Conservation (phyloP, 64 coral and sea anemone genomes). For the Actinia equina region DNA sequence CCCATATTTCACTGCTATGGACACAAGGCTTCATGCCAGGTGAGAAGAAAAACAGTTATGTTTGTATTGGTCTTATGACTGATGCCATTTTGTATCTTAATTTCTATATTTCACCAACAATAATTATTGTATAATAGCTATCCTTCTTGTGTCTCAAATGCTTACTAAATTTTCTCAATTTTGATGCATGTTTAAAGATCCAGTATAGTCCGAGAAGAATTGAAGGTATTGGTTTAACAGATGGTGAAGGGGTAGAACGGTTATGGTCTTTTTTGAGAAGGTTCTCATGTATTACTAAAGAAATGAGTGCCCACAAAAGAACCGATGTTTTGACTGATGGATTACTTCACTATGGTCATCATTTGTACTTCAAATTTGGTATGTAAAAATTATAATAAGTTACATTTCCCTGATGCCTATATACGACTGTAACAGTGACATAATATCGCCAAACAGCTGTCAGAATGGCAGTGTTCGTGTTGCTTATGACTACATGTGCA, state of each 20-base stretch:
- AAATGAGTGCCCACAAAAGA: conserved; percentile 66
- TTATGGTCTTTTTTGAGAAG: conserved; percentile 64
- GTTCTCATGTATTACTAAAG: conserved; percentile 64
- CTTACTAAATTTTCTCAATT: neutral
- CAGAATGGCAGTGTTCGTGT: too few relatives aligned
- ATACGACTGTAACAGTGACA: too few relatives aligned
- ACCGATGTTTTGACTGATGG: conserved; percentile 72
- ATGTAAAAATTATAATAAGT: neutral
- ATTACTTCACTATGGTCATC: conserved; percentile 52
- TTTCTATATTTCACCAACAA: too few relatives aligned
- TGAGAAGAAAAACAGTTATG: neutral
- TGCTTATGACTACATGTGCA: too few relatives aligned
- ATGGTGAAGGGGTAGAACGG: too few relatives aligned
- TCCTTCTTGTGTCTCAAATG: neutral
- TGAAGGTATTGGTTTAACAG: conserved; percentile 48
- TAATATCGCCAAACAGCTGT: too few relatives aligned
- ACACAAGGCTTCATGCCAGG: conserved; percentile 6
- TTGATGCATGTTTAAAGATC: conserved; percentile 28
- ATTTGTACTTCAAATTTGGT: conserved; percentile 63
- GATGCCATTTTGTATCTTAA: too few relatives aligned
- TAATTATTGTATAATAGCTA: neutral
- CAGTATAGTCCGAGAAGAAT: conserved; percentile 68
- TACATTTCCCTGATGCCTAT: neutral
- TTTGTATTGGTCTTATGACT: too few relatives aligned
- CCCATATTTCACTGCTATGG: conserved; percentile 6